A percentile compares a stretch with the other conserved stretches of the same genome.
These are phyloP conservation scores for Elephas maximus DNA, from an alignment of 2,113 vertebrate species.

Conservation along the genomic window DNA sequence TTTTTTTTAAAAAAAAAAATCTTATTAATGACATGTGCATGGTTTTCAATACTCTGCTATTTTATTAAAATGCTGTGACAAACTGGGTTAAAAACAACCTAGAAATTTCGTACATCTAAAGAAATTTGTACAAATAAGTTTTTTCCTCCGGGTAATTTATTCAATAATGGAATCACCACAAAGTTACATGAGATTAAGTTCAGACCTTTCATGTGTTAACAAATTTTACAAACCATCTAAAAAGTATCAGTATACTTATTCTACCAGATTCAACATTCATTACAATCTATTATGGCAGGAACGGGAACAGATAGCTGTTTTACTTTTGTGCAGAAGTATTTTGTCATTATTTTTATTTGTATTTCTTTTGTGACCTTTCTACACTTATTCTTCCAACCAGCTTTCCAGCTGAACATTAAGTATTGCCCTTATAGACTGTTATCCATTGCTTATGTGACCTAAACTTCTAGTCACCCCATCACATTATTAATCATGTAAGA, in stretches of 20 bases:
- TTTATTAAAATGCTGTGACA: slow-evolving; percentile 32
- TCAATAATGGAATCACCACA: neutral
- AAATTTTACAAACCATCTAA: neutral
- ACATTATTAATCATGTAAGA: slow-evolving; percentile 32
- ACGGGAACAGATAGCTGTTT: slow-evolving; percentile 24
- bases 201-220: neutral
- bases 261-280: slow-evolving; percentile 18
- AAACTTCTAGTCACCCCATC: neutral
- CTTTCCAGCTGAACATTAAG: neutral
- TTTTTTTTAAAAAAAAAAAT: slow-evolving; percentile 24
- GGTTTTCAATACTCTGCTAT: neutral
- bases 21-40: slow-evolving; percentile 12
- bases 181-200: slow-evolving; percentile 18
- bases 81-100: neutral
- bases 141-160: slow-evolving; percentile 39
- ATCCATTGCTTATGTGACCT: neutral
- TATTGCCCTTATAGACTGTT: neutral
- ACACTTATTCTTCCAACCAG: neutral
- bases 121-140: neutral
- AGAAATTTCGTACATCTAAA: slow-evolving; percentile 33
- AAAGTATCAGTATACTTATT: slow-evolving; percentile 19
- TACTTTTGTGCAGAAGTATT: neutral
- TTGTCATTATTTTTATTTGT: neutral
- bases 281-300: slow-evolving; percentile 10
- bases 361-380: slow-evolving; percentile 46